phyloP scores from a whole-genome alignment of 2,113 vertebrate species.

The Heliornis fulica region DNA sequence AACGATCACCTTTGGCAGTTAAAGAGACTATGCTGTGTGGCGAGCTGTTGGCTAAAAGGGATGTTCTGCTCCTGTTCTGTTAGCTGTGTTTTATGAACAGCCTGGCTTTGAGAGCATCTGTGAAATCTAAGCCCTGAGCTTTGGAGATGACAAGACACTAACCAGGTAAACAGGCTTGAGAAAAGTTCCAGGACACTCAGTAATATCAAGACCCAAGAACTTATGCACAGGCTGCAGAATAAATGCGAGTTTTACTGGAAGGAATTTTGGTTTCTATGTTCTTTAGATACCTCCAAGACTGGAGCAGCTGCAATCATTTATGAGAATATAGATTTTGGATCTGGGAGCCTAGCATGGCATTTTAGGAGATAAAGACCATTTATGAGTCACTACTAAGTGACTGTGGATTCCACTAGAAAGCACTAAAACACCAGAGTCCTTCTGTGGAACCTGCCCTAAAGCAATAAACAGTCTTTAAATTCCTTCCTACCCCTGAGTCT shows the following conservation, averaged over 20 bases:
- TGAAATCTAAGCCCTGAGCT: background rate
- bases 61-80: background rate
- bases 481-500: background rate
- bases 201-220: background rate
- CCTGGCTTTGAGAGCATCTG: background rate
- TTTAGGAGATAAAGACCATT: background rate
- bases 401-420: background rate
- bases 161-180: background rate
- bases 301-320: background rate
- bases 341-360: background rate
- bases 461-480: constrained; percentile 57
- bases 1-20: background rate
- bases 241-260: background rate
- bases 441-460: background rate
- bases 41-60: background rate
- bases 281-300: background rate
- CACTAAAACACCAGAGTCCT: background rate
- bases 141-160: background rate
- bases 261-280: background rate
- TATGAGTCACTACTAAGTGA: background rate
- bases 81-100: background rate
- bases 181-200: background rate
- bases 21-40: background rate
- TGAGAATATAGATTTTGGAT: background rate
- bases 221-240: background rate